Base-by-base conservation (phyloP, 2,888 invertebrate species). In the Eristalis intricaria region DNA sequence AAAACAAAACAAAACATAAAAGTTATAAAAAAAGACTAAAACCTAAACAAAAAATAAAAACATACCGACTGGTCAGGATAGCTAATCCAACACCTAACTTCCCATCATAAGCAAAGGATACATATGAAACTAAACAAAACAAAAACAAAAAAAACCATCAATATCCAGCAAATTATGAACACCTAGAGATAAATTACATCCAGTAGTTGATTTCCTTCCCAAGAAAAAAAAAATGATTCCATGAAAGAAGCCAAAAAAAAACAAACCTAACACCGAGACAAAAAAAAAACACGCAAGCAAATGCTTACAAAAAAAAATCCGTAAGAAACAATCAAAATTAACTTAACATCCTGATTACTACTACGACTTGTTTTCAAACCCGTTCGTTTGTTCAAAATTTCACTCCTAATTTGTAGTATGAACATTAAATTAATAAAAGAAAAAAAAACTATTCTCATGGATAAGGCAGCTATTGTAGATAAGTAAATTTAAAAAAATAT, bases 381-480 rank as follows among this genome's bases (percentile, higher is more conserved):
- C 32, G 0, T 65, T 26, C 32, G 15, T 74, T 56, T 29, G 35
- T 64, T 84, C 60, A 23, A 23, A 38, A 73, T 50, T 50, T 80
- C 15, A 76, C 11, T 71, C 40, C 71, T 61, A 70, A 58, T 74
- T 89, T 29, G 35, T 84, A 88, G 89, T 75, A 80, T 76, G 71
- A 78, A 19, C 38, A 65, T 84, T 79, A 84, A 69, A 65, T 84
- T 79, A 84, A 69, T 89, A 89, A 89, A 89, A 87, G 90, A 89
- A 90, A 92, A 92, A 32, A 90, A 89, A 92, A 92, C 91, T 92
- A 91, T 92, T 93, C 93, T 93, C 93, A 93, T 92, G 93, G 93
- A 93, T 91, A 92, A 90, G 93, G 92, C 93, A 93, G 93, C 93
- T 93, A 93, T 91, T 92, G 92, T 93, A 93, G 92, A 92, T 93